These are phyloP conservation scores for Gymnodraco acuticeps DNA, from an alignment of 2,797 vertebrate genomes.

Conservation along the genomic window DNA sequence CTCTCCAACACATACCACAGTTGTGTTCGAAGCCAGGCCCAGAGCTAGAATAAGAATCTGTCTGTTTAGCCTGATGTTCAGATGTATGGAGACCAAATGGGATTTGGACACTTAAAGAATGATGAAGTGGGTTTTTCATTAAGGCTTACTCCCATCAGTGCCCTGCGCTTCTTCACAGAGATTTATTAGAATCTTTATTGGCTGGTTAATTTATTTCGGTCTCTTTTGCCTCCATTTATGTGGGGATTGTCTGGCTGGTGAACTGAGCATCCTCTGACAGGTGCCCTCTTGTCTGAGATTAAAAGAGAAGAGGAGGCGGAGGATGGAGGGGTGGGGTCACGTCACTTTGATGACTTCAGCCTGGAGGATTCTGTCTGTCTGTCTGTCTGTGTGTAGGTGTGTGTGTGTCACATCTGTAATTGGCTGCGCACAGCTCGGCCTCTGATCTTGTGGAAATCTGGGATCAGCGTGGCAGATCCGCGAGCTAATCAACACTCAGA, in stretches of 20 bases:
- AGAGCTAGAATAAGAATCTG: conserved; percentile 56
- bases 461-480: conserved; percentile 81
- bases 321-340: background rate
- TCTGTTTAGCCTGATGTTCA: conserved; percentile 53
- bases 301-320: conserved; percentile 21
- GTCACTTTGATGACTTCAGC: conserved; percentile 66
- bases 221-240: conserved; percentile 18
- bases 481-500: conserved; percentile 79
- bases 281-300: conserved; percentile 66
- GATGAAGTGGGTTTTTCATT: conserved; percentile 66
- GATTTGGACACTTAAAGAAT: conserved; percentile 50
- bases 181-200: conserved; percentile 62
- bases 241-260: conserved; percentile 43
- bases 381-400: conserved; percentile 26
- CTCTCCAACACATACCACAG: conserved; percentile 21
- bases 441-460: conserved; percentile 84
- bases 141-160: conserved; percentile 49
- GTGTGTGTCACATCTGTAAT: conserved; percentile 73
- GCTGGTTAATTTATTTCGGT: conserved; percentile 41
- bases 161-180: conserved; percentile 20
- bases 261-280: conserved; percentile 72
- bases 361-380: conserved; percentile 47
- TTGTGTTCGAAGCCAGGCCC: conserved; percentile 46
- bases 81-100: conserved; percentile 42
- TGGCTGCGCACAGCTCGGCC: conserved; percentile 61